phyloP scores from a whole-genome alignment of 1,140 invertebrate species.

The Micrasema longulum region DNA sequence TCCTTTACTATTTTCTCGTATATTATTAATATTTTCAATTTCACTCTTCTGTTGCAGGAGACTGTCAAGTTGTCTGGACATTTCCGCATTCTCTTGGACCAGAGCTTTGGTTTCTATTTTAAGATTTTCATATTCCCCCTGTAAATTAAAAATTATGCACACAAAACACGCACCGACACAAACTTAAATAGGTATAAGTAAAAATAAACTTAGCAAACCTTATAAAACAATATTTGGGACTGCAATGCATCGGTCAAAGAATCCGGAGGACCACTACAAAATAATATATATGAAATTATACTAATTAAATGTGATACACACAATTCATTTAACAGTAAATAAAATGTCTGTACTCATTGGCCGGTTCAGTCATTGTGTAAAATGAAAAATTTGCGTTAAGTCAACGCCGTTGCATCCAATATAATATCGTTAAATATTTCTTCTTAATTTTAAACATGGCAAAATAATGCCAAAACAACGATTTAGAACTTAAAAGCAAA shows the following conservation, averaged over 20 bases:
- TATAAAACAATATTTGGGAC: slow-evolving; percentile 64
- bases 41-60: slow-evolving; percentile 62
- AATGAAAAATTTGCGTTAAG: too few relatives aligned
- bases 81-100: slow-evolving; percentile 63
- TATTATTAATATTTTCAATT: slow-evolving; percentile 51
- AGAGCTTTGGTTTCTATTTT: slow-evolving; percentile 63
- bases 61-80: slow-evolving; percentile 61
- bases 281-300: background rate
- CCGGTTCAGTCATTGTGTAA: too few relatives aligned
- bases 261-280: slow-evolving; percentile 44
- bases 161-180: too few relatives aligned
- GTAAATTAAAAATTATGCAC: slow-evolving; percentile 8
- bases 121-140: slow-evolving; percentile 64
- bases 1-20: slow-evolving; percentile 56
- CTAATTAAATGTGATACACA: background rate
- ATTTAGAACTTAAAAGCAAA: too few relatives aligned
- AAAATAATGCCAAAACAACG: too few relatives aligned
- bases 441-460: too few relatives aligned
- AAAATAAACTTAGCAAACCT: slow-evolving; percentile 56
- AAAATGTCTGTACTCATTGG: too few relatives aligned
- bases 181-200: too few relatives aligned
- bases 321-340: background rate
- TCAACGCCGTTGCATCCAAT: too few relatives aligned
- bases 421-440: too few relatives aligned
- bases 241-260: slow-evolving; percentile 58